These are phyloP conservation scores for Microcebus tavaratra DNA, from an alignment of 2,113 vertebrate species.

Conservation along the genomic window DNA sequence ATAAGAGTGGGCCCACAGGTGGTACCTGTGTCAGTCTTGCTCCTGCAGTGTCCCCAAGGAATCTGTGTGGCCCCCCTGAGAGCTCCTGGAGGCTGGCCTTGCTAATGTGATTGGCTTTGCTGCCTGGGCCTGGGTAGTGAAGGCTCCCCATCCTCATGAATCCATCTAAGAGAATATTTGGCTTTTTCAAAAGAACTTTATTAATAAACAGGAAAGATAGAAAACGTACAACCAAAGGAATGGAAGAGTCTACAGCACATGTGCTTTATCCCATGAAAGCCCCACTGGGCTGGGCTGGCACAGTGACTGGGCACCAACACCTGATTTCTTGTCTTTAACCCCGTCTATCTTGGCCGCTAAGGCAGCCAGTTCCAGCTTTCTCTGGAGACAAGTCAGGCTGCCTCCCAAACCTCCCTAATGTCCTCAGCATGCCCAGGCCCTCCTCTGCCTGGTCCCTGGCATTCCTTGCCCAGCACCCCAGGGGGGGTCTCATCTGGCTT, in stretches of 20 bases:
- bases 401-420: not conserved
- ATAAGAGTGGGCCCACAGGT: not conserved
- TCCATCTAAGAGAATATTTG: not conserved
- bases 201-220: conserved; percentile 44
- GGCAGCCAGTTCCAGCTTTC: not conserved
- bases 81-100: not conserved
- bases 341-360: not conserved
- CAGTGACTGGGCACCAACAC: accelerated
- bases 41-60: not conserved
- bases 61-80: not conserved
- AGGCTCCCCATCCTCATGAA: not conserved
- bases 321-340: not conserved
- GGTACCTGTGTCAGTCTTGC: not conserved
- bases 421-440: not conserved
- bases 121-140: not conserved
- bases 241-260: not conserved
- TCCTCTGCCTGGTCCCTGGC: not conserved
- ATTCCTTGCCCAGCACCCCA: not conserved
- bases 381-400: not conserved
- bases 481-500: not conserved
- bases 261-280: not conserved
- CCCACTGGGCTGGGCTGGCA: not conserved
- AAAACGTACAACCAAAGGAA: not conserved
- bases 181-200: conserved; percentile 47
- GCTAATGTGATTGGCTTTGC: not conserved